Evolutionary conservation across 2,888 invertebrate genomes (phyloP).

Genomic region (Scaptomyza parva): DNA sequence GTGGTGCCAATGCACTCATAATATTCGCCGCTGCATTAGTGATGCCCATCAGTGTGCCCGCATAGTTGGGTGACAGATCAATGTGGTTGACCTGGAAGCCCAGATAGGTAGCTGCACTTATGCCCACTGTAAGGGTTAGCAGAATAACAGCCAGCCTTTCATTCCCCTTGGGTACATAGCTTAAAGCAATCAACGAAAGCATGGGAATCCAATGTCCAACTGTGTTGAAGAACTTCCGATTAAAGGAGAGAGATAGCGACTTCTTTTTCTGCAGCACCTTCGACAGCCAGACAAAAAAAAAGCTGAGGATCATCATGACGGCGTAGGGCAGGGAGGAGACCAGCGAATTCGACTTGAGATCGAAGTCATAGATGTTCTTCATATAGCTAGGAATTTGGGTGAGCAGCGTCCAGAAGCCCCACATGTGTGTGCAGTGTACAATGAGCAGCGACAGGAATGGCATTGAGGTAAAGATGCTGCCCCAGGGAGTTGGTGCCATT

Average conservation of each 20-base stretch:
- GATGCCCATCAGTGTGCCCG: constrained; percentile 94
- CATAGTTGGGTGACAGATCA: constrained; percentile 93
- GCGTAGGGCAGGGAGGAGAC: constrained; percentile 90
- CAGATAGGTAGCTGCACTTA: constrained; percentile 91
- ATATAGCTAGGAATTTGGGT: constrained; percentile 93
- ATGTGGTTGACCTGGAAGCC: constrained; percentile 94
- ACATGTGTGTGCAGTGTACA: constrained; percentile 90
- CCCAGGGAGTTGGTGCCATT: constrained; percentile 89
- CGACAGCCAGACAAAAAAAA: constrained; percentile 89
- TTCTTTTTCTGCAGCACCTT: constrained; percentile 85
- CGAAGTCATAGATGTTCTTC: constrained; percentile 89
- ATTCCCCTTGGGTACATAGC: constrained; percentile 85
- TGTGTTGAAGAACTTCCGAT: constrained; percentile 86
- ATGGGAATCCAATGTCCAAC: constrained; percentile 90
- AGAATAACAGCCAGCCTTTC: constrained; percentile 87
- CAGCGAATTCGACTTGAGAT: constrained; percentile 90
- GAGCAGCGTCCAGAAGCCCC: constrained; percentile 93
- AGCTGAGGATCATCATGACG: constrained; percentile 89
- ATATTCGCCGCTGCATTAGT: constrained; percentile 92
- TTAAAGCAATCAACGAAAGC: constrained; percentile 87
- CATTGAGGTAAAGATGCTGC: constrained; percentile 89
- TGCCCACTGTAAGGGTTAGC: constrained; percentile 90
- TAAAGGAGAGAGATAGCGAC: constrained; percentile 81
- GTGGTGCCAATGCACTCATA: constrained; percentile 92
- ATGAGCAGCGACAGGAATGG: constrained; percentile 92